These are phyloP conservation scores for Mythimna ferrago DNA, from an alignment of 2,888 invertebrate genomes.

Conservation along the genomic window DNA sequence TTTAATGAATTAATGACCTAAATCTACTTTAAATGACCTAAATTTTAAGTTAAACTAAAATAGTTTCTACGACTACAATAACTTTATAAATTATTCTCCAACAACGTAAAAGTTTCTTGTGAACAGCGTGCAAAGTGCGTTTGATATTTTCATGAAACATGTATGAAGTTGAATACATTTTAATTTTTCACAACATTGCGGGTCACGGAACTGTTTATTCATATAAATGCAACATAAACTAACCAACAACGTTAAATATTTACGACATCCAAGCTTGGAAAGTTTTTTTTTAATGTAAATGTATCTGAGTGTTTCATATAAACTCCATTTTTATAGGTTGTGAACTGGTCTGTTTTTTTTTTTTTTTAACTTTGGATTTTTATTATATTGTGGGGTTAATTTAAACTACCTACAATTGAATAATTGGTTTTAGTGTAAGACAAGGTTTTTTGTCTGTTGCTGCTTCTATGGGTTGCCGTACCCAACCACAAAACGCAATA, in stretches of 20 bases:
- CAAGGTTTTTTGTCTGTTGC: not conserved
- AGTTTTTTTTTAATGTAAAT: not conserved
- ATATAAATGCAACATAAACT: not conserved
- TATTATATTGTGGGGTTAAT: no score
- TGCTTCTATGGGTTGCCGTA: not conserved
- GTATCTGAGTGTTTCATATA: not conserved
- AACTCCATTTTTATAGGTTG: not conserved
- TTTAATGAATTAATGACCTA: no score
- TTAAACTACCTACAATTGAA: not conserved
- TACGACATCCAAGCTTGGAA: not conserved
- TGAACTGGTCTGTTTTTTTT: not conserved
- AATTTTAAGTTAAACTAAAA: not conserved
- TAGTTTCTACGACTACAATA: not conserved
- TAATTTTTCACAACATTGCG: not conserved
- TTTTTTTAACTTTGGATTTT: no score
- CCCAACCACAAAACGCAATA: no score
- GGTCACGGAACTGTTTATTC: conserved; percentile 15
- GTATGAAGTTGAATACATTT: conserved; percentile 13
- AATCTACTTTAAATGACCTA: no score
- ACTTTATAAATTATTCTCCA: conserved; percentile 19
- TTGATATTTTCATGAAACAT: conserved; percentile 22
- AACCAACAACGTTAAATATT: not conserved
- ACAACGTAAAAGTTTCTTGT: not conserved
- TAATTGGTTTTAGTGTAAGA: not conserved
- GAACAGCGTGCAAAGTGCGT: conserved; percentile 10